Base-by-base conservation (phyloP, 2,888 invertebrate species). In the Allolobophora icterica region DNA sequence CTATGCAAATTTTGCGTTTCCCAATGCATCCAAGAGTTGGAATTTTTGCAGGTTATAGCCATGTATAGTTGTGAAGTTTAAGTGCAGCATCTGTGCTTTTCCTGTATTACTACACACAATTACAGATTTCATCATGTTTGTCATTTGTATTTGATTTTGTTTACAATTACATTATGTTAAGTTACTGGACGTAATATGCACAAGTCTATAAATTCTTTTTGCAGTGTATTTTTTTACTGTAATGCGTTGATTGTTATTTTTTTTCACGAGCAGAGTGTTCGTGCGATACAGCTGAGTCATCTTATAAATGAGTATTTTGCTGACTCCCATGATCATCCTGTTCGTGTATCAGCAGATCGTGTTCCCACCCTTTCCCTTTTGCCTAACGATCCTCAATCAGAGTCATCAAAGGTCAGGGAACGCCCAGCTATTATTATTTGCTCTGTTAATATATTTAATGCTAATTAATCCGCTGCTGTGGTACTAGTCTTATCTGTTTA, bases 261-360 rank as follows among this genome's bases (percentile, higher is more conserved):
- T 71, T 71, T 71, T n/a, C 71, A n/a, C 8, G 11, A 8, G n/a
- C 71, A 71, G 71, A 71, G 17, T 71, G n/a, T 6, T 71, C 71
- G 71, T 71, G 71, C 71, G 5, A 5, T n/a, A 11, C 71, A 71
- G 71, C 71, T n/a, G 30, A n/a, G 71, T 71, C 71, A 71, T 71
- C 71, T 71, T 71, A 30, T 71, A 71, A 30, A 71, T n/a, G 71
- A 71, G 71, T 71, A 71, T 71, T 71, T 71, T 71, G 71, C 71
- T 1, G 71, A 87, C 87, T 87, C 24, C 8, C 35, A 19, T 34
- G 87, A 87, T 87, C 87, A 87, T 34, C 87, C 87, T 24, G 87
- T 87, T 34, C 87, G 87, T 35, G 35, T 87, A 21, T 87, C 34
- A 24, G 87, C 87, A 35, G 87, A 87, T 87, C 87, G 34, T 87